A percentile compares a stretch with the other conserved stretches of the same genome.
These are phyloP conservation scores for Ophioderma brevispina DNA, from an alignment of 35 echinoderm and acorn worm species.

Conservation along the genomic window DNA sequence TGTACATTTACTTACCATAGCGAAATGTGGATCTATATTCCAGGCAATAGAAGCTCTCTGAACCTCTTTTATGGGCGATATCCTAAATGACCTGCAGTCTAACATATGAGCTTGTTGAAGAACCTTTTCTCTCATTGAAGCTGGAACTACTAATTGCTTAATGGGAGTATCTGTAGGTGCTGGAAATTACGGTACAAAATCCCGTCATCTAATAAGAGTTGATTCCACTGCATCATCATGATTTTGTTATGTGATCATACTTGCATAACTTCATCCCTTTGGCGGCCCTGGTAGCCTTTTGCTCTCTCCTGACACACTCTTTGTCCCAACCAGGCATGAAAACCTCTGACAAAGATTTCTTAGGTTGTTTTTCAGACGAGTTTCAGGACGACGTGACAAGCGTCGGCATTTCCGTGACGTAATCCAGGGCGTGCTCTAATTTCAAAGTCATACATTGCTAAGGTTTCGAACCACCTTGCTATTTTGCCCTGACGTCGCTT, in stretches of 20 bases:
- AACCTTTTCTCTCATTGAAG: background rate
- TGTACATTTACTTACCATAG: background rate
- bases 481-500: background rate
- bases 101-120: constrained; percentile 1
- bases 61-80: background rate
- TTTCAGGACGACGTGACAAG: background rate
- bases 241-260: no score
- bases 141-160: constrained; percentile 7
- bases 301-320: background rate
- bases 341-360: background rate
- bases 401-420: background rate
- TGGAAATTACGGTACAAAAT: background rate
- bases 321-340: background rate
- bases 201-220: background rate
- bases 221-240: background rate
- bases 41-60: background rate
- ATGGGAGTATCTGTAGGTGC: background rate
- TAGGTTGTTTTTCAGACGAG: background rate
- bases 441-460: background rate
- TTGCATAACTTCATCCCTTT: background rate
- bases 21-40: background rate
- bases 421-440: background rate
- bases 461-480: background rate
- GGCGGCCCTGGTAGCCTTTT: background rate
- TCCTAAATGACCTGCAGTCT: constrained; percentile 15